Base-by-base conservation (phyloP, 64 coral and sea anemone species). In the Pocillopora damicornis region DNA sequence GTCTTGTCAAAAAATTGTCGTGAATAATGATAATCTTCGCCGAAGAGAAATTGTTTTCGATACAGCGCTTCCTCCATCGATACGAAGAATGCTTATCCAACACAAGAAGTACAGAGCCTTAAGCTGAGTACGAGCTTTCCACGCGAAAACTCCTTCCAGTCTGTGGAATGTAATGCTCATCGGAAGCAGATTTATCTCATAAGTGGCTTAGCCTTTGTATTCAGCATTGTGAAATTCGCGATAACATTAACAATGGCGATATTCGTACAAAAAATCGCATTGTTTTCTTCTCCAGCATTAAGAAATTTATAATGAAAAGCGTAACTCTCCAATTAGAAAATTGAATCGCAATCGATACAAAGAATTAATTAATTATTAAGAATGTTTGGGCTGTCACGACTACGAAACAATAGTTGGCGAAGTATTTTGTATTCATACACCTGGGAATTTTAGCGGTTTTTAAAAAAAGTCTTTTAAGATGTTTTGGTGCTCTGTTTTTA, bases 301-400 rank as follows among this genome's bases (percentile, higher is more conserved):
- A 51, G 7, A 4, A 71, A 14, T 12, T 71, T 7, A 71, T 23
- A 71, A 71, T 71, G 9, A 23, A 71, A 71, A 11, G 67, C 22
- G 22, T 5, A 71, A 71, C 9, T 65, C 16, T 51, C 22, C 65
- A 71, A 73, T 72, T 45, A 25, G 37, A 72, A 22, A 25, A 73
- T 0, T 26, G 38, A 37, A 30, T 5, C 18, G 56, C 63, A 38
- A 85, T 85, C 58, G 73, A 72, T 58, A 56, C 71, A 68, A 85
- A 85, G 13, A 30, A 58, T 18, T 11, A 72, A 85, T 85, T 25
- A 85, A 85, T 73, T n/a, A 72, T 85, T 72, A 26, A 85, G n/a
- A 17, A 51, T 15, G 13, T 85, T 85, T 58, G 30, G 81, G 64
- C 16, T 72, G 30, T 30, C 13, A 10, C 9, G 12, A 69, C 13